Evolutionary conservation across 1,140 invertebrate genomes (phyloP), one percentile per base, ranked within the genome.

Genomic region (Zaprionus lachaisei): DNA sequence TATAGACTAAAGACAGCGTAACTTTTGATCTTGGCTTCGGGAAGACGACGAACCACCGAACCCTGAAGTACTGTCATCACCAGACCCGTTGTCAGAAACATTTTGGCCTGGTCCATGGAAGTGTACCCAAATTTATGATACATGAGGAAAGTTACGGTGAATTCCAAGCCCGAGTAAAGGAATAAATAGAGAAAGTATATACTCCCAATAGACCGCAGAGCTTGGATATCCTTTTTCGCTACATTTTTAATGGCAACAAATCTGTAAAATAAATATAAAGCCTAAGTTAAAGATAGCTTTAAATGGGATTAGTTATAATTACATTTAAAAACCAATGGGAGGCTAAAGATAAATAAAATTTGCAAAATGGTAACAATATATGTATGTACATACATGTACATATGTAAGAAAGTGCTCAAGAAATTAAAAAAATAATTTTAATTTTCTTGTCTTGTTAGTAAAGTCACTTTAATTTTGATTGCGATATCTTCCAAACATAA

Each of bases 171-270:
- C 65, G 98, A 99, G 92, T 99, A 99, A 24, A 99, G 94, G 91
- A 99, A 99, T 47, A 99, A 94, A 93, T 99, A 99, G 1, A 99
- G 92, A 92, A 99, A 99, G 93, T 99, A 99, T 22, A 98, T 95
- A 37, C 95, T 80, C 61, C 98, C 98, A 66, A 99, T 94, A 47
- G 94, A 94, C 80, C 95, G 95, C 57, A 99, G 93, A 69, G 95
- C 94, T 71, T 93, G 92, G 49, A 94, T 93, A 92, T 97, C 96
- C 62, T 93, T 92, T 67, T 79, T 66, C 2, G 94, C 92, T 7
- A 96, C 86, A 81, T 94, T 94, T 85, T 94, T 94, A 2, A 96
- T 95, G 72, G 95, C 94, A 74, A 94, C 93, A 92, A 96, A 95
- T 92, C 94, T 95, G 79, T 20, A 94, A 93, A 93, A 54, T 72